These are phyloP conservation scores for Drosophila picticornis DNA, from an alignment of 2,888 invertebrate species.

Conservation along the genomic window DNA sequence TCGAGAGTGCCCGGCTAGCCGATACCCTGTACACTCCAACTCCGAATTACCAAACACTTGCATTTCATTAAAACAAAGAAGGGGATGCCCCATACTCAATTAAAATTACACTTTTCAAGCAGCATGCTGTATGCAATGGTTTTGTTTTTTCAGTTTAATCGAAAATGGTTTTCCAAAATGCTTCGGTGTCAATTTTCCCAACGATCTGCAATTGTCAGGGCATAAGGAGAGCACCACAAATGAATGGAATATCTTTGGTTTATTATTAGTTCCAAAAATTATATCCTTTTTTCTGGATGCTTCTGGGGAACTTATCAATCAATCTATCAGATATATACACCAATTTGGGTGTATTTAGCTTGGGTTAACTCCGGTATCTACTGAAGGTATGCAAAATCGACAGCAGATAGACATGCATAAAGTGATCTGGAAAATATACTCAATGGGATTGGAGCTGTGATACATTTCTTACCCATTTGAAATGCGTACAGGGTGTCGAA, in stretches of 20 bases:
- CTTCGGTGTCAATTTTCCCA: not conserved
- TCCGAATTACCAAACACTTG: not conserved
- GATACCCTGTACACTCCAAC: constrained; percentile 15
- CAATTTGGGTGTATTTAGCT: not conserved
- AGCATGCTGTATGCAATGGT: not conserved
- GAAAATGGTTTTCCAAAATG: not conserved
- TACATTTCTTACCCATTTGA: constrained; percentile 1
- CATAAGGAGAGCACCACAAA: not conserved
- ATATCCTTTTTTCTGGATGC: not conserved
- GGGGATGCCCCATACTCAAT: not conserved
- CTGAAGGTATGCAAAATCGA: not conserved
- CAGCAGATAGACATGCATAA: not conserved
- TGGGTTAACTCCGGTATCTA: not conserved
- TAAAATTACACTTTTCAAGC: not conserved
- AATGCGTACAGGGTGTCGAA: constrained; percentile 12
- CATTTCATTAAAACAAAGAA: not conserved
- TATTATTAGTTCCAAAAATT: not conserved
- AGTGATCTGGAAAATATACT: not conserved
- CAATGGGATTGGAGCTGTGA: not conserved
- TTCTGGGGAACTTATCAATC: not conserved
- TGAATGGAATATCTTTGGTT: not conserved
- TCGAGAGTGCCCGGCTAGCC: constrained; percentile 7
- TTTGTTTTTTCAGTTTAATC: not conserved
- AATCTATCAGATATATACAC: not conserved
- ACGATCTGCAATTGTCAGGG: not conserved